Percentiles rank a stretch among this genome's conserved stretches.
Conservation (phyloP, 2,113 vertebrate species). For the Amblyopsis rosae region DNA sequence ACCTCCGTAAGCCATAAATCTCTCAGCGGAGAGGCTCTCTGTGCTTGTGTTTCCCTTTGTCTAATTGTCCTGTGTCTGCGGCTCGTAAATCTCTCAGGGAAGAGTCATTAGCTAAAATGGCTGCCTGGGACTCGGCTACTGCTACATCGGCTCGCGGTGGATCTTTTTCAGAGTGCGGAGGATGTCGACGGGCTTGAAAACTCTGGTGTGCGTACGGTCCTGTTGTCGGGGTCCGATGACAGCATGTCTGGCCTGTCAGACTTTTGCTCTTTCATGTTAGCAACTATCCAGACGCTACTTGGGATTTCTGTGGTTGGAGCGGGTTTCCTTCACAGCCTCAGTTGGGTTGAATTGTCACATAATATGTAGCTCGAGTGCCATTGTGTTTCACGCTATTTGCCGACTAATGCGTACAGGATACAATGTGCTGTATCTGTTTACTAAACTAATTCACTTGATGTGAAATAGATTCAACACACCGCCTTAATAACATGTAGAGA, state of each 20-base stretch:
- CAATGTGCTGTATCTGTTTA: conserved; percentile 42
- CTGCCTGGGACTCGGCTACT: conserved; percentile 46
- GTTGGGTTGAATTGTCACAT: conserved; percentile 38
- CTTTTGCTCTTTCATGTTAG: conserved; percentile 50
- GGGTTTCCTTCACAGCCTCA: conserved; percentile 43
- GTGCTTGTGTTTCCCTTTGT: conserved; percentile 65
- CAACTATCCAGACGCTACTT: conserved; percentile 36
- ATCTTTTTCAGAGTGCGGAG: conserved; percentile 40
- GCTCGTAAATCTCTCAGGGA: conserved; percentile 68
- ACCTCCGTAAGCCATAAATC: conserved; percentile 64
- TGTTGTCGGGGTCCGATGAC: conserved; percentile 50
- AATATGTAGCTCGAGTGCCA: conserved; percentile 31
- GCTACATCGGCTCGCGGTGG: conserved; percentile 29
- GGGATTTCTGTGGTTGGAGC: conserved; percentile 41
- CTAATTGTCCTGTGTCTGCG: conserved; percentile 70
- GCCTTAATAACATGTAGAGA: conserved; percentile 24
- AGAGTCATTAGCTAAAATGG: conserved; percentile 67
- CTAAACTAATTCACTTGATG: conserved; percentile 40
- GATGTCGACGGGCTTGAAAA: conserved; percentile 57
- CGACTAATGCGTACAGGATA: conserved; percentile 34
- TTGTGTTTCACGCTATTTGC: conserved; percentile 34
- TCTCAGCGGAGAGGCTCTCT: conserved; percentile 36
- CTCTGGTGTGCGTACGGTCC: conserved; percentile 30
- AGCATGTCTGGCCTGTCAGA: conserved; percentile 54
- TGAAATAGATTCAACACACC: conserved; percentile 8